These are phyloP conservation scores for Notolepis coatsorum DNA, from an alignment of 2,797 vertebrate genomes.

Conservation along the genomic window DNA sequence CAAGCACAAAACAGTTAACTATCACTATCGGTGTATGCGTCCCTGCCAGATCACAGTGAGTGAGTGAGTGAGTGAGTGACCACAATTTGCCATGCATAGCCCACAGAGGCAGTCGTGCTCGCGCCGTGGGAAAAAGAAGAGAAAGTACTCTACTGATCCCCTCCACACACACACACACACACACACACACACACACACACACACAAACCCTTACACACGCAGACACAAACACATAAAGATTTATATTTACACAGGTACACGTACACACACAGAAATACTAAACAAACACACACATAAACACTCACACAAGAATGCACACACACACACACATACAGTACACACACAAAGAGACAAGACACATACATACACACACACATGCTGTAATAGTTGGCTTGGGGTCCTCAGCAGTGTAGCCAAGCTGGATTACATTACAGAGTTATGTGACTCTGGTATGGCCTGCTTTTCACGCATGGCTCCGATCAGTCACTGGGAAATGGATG, in stretches of 20 bases:
- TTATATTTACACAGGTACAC: no score
- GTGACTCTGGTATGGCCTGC: constrained; percentile 23
- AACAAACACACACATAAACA: not conserved
- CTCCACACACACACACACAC: constrained; percentile 3
- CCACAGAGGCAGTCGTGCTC: no score
- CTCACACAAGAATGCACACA: not conserved
- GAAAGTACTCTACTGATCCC: not conserved
- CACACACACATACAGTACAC: not conserved
- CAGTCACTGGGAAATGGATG: constrained; percentile 32
- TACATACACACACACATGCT: not conserved
- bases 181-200: not conserved
- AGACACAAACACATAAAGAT: not conserved
- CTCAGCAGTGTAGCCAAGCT: constrained; percentile 14
- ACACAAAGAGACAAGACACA: not conserved
- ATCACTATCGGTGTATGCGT: not conserved
- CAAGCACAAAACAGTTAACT: not conserved
- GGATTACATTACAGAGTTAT: constrained; percentile 30
- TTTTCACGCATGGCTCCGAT: constrained; percentile 39
- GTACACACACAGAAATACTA: no score
- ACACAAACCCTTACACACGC: not conserved
- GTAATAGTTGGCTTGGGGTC: constrained; percentile 14
- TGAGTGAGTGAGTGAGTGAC: not conserved
- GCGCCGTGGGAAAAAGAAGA: not conserved
- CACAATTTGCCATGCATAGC: no score
- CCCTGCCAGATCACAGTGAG: not conserved